These are phyloP conservation scores for Caenorhabditis angaria DNA, from an alignment of 2,888 invertebrate species.

Conservation along the genomic window DNA sequence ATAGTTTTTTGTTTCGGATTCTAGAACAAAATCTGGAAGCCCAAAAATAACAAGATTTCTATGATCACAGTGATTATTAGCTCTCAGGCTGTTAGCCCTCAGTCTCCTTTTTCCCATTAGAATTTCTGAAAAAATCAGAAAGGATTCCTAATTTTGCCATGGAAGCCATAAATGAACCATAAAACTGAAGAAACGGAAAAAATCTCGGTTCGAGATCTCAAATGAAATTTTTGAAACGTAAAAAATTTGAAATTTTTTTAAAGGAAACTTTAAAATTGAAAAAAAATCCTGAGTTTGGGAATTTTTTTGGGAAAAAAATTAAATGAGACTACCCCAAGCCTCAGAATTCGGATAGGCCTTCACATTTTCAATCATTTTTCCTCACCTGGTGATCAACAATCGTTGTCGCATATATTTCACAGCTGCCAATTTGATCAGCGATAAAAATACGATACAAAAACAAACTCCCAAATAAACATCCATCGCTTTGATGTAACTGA, in stretches of 20 bases:
- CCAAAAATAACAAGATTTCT: no score
- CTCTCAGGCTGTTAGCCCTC: no score
- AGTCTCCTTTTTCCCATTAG: no score
- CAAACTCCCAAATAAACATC: slow-evolving; percentile 65
- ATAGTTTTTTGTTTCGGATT: background rate
- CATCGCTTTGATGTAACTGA: slow-evolving; percentile 70
- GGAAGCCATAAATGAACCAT: no score
- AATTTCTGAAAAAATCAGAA: no score
- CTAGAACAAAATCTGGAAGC: background rate
- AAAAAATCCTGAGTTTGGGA: background rate
- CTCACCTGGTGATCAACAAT: slow-evolving; percentile 57
- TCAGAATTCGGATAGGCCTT: background rate
- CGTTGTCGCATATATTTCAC: slow-evolving; percentile 70
- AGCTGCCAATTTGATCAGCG: slow-evolving; percentile 70
- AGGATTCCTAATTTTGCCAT: background rate
- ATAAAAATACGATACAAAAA: slow-evolving; percentile 71
- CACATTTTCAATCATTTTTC: background rate
- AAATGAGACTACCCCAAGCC: background rate
- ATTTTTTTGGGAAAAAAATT: background rate
- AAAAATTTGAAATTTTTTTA: no score
- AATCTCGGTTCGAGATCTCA: no score
- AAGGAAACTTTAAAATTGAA: background rate
- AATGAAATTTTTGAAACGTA: no score
- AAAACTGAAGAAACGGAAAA: no score
- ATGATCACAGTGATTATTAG: no score